Evolutionary conservation across 2,113 vertebrate genomes (phyloP), one percentile per base, ranked within the genome.

Genomic region (Pygoscelis adeliae): DNA sequence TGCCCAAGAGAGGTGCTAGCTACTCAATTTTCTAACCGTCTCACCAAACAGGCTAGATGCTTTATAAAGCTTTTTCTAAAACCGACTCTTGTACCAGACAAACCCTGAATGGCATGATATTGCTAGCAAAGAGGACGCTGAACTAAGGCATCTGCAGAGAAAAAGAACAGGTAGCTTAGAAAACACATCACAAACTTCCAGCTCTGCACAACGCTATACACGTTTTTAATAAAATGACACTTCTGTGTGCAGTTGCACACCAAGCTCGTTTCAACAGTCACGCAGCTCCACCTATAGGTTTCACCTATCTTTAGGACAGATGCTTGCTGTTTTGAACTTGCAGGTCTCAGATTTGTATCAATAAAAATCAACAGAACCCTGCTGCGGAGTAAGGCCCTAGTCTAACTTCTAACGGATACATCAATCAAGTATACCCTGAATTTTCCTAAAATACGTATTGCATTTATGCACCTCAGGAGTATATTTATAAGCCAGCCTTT

Each of bases 361-460:
- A 34, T 34, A 29, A 15, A 15, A 15, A 47, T 20, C 36, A 69
- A 32, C 8, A 19, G 55, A 26, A 79, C 22, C 11, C 26, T 44
- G 21, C 18, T 67, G 34, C 18, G 0, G 22, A 67, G 6, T 13
- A 74, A 73, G 14, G 22, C 21, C 32, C 21, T 21, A 29, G 18
- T 34, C 32, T 9, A 42, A 74, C 27, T 32, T 19, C 1, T 15
- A n/a, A 62, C 13, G 38, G 13, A 32, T 15, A 34, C 3, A 21
- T 26, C n/a, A 9, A 23, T 27, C 22, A 11, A 14, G 4, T 5
- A 22, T 11, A 36, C 29, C 18, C 23, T 25, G 12, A 14, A 13
- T 38, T 66, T 27, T 32, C 36, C 21, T 22, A 7, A 19, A 25
- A 23, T 23, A 29, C 1, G 0, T 5, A 27, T 2, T 42, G 36